Base-by-base conservation (phyloP, 2,113 vertebrate genomes). In the Macheiramphus alcinus region DNA sequence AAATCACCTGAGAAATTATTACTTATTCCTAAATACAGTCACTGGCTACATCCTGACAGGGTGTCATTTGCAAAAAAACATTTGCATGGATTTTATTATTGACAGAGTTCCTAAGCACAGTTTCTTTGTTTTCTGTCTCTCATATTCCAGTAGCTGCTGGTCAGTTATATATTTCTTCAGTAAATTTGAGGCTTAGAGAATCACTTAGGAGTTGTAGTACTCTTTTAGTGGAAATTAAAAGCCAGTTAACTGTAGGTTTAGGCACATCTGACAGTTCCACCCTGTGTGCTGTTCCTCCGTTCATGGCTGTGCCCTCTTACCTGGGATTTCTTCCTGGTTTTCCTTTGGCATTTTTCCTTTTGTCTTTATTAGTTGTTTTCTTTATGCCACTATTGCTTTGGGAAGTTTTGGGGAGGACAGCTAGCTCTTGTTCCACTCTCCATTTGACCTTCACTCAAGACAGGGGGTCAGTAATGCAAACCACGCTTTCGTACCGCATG, bases 11-110 rank as follows among this genome's bases (percentile, higher is more conserved):
- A 40, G 81, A 95, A 91, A 58, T 80, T 53, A 45, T 68, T 75
- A 83, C 50, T 88, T 94, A 55, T 80, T 95, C 63, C 82, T 95
- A 74, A 96, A 63, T 48, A 36, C 59, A 74, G 47, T 84, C 72
- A 55, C 63, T 86, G 80, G 16, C 63, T 86, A 45, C 63, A 86
- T 90, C 71, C 85, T 92, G 79, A 78, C 82, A 93, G 88, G 67
- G 42, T 88, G 74, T n/a, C n/a, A n/a, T n/a, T n/a, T n/a, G n/a
- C n/a, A n/a, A n/a, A 80, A 93, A 95, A 95, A 65, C 48, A 50
- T 80, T 86, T 84, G 7, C 83, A 78, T 88, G 72, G 90, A 90
- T 97, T 95, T 96, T 88, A 59, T 88, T 94, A 92, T 86, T 94
- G 92, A 93, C 75, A 56, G 53, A 59, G 50, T 53, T 92, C 74